Percentiles rank a stretch among this genome's conserved stretches.
Evolutionary conservation across 2,888 invertebrate species (phyloP).

Genomic region (Lordiphosa andalusiaca): DNA sequence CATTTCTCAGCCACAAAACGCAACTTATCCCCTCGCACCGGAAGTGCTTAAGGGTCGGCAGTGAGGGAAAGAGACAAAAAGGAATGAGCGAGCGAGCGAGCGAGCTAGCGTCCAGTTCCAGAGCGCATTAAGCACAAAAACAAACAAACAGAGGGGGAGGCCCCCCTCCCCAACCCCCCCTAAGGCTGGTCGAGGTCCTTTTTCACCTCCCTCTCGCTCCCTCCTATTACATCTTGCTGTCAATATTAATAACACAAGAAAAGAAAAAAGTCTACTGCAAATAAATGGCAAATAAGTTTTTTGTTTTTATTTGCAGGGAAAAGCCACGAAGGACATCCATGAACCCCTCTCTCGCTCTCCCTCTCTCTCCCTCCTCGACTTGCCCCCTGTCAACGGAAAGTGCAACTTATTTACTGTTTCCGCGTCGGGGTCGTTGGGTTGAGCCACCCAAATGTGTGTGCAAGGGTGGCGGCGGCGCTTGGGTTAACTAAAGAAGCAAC

Average conservation of each 20-base stretch:
- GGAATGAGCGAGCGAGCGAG: neutral
- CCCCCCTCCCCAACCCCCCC: no score
- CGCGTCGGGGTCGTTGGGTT: slow-evolving; percentile 15
- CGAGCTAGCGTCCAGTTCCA: slow-evolving; percentile 32
- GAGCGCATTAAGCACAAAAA: slow-evolving; percentile 60
- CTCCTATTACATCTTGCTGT: slow-evolving; percentile 29
- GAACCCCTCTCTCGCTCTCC: no score
- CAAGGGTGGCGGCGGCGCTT: neutral
- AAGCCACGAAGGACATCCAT: slow-evolving; percentile 54
- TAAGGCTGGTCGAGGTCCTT: slow-evolving; percentile 47
- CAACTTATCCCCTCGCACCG: slow-evolving; percentile 52
- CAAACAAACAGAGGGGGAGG: slow-evolving; percentile 48
- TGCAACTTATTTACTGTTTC: slow-evolving; percentile 71
- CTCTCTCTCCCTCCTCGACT: neutral
- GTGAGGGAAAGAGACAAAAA: slow-evolving; percentile 3
- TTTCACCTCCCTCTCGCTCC: neutral
- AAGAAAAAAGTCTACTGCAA: slow-evolving; percentile 53
- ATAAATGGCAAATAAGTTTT: slow-evolving; percentile 69
- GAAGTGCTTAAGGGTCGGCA: slow-evolving; percentile 38
- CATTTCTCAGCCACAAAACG: slow-evolving; percentile 57
- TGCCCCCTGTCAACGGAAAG: slow-evolving; percentile 53
- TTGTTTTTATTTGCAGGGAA: slow-evolving; percentile 50
- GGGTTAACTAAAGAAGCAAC: slow-evolving; percentile 7
- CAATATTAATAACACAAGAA: slow-evolving; percentile 63
- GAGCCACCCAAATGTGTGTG: slow-evolving; percentile 5